A percentile compares a stretch with the other conserved stretches of the same genome.
These are phyloP conservation scores for Dasypogon diadema DNA, from an alignment of 2,888 invertebrate species.

Conservation along the genomic window DNA sequence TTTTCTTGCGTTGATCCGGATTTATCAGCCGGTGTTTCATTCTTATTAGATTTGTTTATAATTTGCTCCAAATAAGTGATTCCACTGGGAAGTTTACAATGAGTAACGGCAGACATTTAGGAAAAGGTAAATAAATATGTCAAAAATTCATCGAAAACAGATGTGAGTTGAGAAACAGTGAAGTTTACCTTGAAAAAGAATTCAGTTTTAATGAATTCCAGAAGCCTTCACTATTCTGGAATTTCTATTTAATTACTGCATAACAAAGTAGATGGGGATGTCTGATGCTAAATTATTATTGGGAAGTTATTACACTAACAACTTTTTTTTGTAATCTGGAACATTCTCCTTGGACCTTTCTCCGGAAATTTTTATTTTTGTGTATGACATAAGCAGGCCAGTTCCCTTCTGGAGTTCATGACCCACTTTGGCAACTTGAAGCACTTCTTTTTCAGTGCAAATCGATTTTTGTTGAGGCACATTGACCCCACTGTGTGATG, in stretches of 20 bases:
- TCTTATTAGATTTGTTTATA: background rate
- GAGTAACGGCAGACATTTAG: constrained; percentile 57
- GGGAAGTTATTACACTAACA: too few relatives aligned
- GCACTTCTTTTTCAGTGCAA: too few relatives aligned
- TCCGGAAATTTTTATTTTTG: constrained; percentile 44
- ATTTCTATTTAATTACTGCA: background rate
- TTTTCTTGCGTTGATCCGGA: too few relatives aligned
- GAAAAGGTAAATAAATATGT: constrained; percentile 55
- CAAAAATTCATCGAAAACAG: background rate
- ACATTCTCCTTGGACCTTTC: background rate
- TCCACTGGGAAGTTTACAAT: constrained; percentile 39
- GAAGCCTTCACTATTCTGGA: background rate
- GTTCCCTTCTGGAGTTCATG: background rate
- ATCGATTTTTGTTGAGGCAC: too few relatives aligned
- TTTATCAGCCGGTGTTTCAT: background rate
- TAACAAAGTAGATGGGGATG: background rate
- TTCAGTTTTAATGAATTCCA: background rate
- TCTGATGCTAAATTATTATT: too few relatives aligned
- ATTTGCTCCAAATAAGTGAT: background rate
- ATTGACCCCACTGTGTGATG: too few relatives aligned
- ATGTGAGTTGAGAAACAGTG: too few relatives aligned
- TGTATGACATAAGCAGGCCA: constrained; percentile 46
- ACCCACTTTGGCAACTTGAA: too few relatives aligned
- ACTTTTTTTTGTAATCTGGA: background rate
- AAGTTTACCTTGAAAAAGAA: too few relatives aligned